Evolutionary conservation across 2,797 vertebrate species (phyloP).

Genomic region (Buceros bicornis): DNA sequence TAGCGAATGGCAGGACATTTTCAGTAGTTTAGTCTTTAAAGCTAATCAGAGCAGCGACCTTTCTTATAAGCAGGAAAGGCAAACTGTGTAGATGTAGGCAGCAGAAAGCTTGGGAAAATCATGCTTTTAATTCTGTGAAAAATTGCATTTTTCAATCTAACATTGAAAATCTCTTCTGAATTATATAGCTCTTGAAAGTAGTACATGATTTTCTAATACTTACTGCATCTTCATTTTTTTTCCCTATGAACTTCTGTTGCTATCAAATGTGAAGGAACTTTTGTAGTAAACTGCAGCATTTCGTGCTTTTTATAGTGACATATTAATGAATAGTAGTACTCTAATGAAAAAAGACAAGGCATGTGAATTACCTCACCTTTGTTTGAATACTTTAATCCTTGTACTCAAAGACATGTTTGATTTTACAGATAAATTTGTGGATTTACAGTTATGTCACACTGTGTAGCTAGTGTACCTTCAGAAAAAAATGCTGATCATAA

Average conservation of each 20-base stretch:
- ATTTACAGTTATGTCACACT: neutral
- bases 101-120: neutral
- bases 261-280: neutral
- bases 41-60: neutral
- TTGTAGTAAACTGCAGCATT: neutral
- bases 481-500: neutral
- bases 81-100: neutral
- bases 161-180: neutral
- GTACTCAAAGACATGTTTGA: neutral
- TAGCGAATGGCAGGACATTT: neutral
- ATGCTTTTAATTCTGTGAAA: neutral
- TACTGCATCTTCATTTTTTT: neutral
- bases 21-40: neutral
- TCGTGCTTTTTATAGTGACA: neutral
- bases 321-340: neutral
- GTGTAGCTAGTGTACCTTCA: neutral
- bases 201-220: neutral
- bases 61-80: neutral
- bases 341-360: neutral
- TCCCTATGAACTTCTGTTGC: neutral
- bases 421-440: neutral
- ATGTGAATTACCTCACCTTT: neutral
- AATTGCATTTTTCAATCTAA: neutral
- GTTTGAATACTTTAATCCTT: neutral
- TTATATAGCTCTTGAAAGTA: neutral